phyloP scores from a whole-genome alignment of 1,140 invertebrate genomes.

The Cydia splendana region DNA sequence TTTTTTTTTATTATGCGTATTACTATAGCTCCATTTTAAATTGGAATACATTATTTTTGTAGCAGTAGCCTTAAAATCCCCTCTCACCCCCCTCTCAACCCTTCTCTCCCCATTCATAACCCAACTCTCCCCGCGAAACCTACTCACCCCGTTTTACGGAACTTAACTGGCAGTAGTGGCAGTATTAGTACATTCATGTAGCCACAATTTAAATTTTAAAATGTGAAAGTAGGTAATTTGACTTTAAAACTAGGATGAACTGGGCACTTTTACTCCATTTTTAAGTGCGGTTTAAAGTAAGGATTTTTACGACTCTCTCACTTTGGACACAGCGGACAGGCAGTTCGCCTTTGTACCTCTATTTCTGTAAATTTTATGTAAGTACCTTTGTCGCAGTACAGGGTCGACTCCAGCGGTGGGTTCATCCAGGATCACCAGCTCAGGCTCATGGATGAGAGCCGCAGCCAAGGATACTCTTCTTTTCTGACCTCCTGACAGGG shows the following conservation, averaged over 20 bases:
- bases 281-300: background rate
- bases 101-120: too few relatives aligned
- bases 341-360: too few relatives aligned
- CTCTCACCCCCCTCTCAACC: too few relatives aligned
- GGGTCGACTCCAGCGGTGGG: conserved; percentile 98
- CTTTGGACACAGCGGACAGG: background rate
- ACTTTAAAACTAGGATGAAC: conserved; percentile 5
- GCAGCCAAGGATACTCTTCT: conserved; percentile 93
- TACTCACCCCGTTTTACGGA: too few relatives aligned
- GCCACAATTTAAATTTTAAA: conserved; percentile 4
- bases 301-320: background rate
- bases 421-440: conserved; percentile 95
- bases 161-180: too few relatives aligned
- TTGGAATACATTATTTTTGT: too few relatives aligned
- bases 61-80: too few relatives aligned
- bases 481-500: conserved; percentile 94
- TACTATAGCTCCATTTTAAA: too few relatives aligned
- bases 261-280: background rate
- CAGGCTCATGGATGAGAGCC: conserved; percentile 92
- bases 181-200: conserved; percentile 1
- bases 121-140: too few relatives aligned
- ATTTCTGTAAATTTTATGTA: too few relatives aligned
- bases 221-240: conserved; percentile 1
- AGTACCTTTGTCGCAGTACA: conserved; percentile 90
- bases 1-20: too few relatives aligned